A percentile compares a stretch with the other conserved stretches of the same genome.
phyloP scores from a whole-genome alignment of 1,140 invertebrate species.

The Pseudomyrmex flavicornis region DNA sequence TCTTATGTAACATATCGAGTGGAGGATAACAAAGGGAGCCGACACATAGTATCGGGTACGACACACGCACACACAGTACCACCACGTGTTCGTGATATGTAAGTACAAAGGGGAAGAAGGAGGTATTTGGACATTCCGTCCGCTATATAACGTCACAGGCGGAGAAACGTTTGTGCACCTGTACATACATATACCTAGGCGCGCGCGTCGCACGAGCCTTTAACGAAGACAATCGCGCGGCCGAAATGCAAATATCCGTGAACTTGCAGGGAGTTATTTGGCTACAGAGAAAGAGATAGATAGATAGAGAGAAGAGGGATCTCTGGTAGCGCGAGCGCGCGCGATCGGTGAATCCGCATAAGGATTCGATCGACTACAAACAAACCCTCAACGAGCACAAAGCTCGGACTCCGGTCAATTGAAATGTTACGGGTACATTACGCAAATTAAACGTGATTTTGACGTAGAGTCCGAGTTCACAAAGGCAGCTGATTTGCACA shows the following conservation, averaged over 20 bases:
- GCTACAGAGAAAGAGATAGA: constrained; percentile 14
- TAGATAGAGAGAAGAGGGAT: not conserved
- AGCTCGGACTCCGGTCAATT: constrained; percentile 40
- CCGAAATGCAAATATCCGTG: constrained; percentile 65
- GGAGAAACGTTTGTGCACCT: constrained; percentile 6
- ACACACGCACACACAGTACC: constrained; percentile 11
- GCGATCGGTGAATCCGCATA: constrained; percentile 47
- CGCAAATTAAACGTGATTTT: constrained; percentile 40
- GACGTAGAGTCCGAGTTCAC: not conserved
- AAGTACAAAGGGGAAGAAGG: constrained; percentile 68
- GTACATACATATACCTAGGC: not conserved
- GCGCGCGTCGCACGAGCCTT: constrained; percentile 40
- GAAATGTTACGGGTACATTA: constrained; percentile 30
- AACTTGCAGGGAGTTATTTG: constrained; percentile 65
- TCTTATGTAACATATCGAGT: constrained; percentile 25
- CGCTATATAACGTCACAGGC: constrained; percentile 14
- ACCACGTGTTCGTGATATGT: constrained; percentile 36
- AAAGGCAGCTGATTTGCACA: constrained; percentile 23
- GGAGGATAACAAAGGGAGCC: not conserved
- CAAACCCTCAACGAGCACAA: constrained; percentile 22
- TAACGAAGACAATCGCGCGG: constrained; percentile 59
- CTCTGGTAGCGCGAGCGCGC: constrained; percentile 4
- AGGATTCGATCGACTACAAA: constrained; percentile 59
- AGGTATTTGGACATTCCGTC: constrained; percentile 63
- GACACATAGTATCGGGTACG: constrained; percentile 9